Conservation (phyloP, 2,888 invertebrate genomes). For the Leistus spinibarbis region DNA sequence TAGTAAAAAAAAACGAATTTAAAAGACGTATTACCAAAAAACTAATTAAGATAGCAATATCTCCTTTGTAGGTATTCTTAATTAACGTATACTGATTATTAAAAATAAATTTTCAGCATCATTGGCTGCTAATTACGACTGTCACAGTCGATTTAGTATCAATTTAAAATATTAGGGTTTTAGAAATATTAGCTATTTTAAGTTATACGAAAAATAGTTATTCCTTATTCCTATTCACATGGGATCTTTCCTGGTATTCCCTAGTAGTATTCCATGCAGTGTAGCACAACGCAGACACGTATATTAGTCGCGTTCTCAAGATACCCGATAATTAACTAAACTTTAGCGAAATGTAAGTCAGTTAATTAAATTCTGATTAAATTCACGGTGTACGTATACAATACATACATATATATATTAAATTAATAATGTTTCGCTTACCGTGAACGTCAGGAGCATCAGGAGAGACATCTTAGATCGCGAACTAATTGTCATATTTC, state of each 20-base stretch:
- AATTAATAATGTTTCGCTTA: conserved; percentile 31
- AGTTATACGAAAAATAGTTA: neutral
- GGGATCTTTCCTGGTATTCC: neutral
- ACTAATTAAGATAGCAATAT: too few species aligned
- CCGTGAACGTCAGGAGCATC: neutral
- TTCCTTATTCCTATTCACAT: neutral
- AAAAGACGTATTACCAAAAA: too few species aligned
- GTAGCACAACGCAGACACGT: conserved; percentile 28
- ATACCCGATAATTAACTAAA: conserved; percentile 37
- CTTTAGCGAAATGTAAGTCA: conserved; percentile 34
- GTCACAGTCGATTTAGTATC: too few species aligned
- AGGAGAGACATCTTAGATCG: neutral
- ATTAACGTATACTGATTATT: too few species aligned
- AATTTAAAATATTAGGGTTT: too few species aligned
- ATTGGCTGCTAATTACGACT: too few species aligned
- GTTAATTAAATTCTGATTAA: conserved; percentile 39
- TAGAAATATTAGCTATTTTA: too few species aligned
- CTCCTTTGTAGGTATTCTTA: too few species aligned
- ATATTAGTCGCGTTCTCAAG: conserved; percentile 34
- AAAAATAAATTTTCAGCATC: too few species aligned
- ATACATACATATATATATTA: conserved; percentile 11
- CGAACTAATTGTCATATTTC: conserved; percentile 3
- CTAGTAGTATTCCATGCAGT: neutral
- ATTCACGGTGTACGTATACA: conserved; percentile 21
- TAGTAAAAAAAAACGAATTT: too few species aligned